Evolutionary conservation across 2,797 vertebrate species (phyloP), one percentile per base, ranked within the genome.

Genomic region (Hemibagrus guttatus): DNA sequence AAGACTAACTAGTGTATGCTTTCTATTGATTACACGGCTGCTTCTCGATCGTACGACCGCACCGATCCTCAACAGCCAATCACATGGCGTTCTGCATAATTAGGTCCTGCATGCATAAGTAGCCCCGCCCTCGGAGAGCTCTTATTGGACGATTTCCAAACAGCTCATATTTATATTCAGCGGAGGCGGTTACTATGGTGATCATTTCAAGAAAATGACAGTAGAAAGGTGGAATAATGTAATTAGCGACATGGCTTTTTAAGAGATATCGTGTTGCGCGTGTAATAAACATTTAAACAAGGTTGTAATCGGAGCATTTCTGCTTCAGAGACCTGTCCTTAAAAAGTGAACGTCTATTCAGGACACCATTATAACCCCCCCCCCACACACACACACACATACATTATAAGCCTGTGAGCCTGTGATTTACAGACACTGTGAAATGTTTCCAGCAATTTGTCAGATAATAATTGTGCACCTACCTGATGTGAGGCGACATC

Each of bases 401-500:
- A 26, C 56, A 21, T 64, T 63, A 52, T 12, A 1, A 49, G n/a
- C n/a, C n/a, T n/a, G n/a, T 19, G 76, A 59, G 76, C 35, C 78
- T 3, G 17, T 59, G 35, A 80, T 17, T n/a, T 63, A 16, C 23
- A 0, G 23, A 81, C 14, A 58, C 1, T 31, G 8, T 46, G 31
- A 9, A 59, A 39, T 49, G 12, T 42, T 46, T n/a, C 1, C 35
- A 83, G 80, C 54, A 13, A 12, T 42, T 52, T 59, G 0, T n/a
- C 14, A 58, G 75, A 17, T 26, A 23, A 19, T 31, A 54, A 58
- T 17, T 9, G 31, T 59, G 35, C 63, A 58, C 93, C 92, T 91
- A 96, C 96, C 96, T 92, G 87, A 96, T 96, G 6, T 93, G 93
- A n/a, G 94, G 90, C 0, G 94, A 92, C 76, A 96, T 94, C 84